Conservation (phyloP, 2,113 vertebrate species). For the Dasyornis broadbenti region DNA sequence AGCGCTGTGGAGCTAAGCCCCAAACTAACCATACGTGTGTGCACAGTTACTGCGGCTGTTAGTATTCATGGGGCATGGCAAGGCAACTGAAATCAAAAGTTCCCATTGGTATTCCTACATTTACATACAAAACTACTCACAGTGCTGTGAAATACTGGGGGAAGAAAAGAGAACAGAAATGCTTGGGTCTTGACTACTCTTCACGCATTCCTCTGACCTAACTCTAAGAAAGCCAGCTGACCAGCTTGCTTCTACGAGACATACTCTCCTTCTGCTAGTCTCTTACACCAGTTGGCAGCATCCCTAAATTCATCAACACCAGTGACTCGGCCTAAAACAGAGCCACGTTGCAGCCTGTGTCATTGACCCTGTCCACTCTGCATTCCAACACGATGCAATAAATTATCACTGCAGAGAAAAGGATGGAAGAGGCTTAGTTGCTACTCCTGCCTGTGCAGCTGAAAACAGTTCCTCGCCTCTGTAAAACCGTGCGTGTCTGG, state of each 20-base stretch:
- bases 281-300: neutral
- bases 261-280: neutral
- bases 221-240: neutral
- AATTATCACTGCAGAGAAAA: neutral
- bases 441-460: neutral
- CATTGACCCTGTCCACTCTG: neutral
- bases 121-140: slow-evolving; percentile 1
- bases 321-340: neutral
- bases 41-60: neutral
- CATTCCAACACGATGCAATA: neutral
- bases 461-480: neutral
- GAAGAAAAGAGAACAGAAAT: neutral
- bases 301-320: neutral
- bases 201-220: neutral
- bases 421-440: neutral
- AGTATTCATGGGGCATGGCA: neutral
- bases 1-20: neutral
- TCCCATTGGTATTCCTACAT: neutral
- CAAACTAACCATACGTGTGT: neutral
- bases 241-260: neutral
- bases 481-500: neutral
- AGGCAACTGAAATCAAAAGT: neutral
- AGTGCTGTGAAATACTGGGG: neutral
- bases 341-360: neutral
- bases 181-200: neutral